Percentiles rank a stretch among this genome's conserved stretches.
phyloP scores from a whole-genome alignment of 1,140 invertebrate genomes.

The Meloidogyne hapla region DNA sequence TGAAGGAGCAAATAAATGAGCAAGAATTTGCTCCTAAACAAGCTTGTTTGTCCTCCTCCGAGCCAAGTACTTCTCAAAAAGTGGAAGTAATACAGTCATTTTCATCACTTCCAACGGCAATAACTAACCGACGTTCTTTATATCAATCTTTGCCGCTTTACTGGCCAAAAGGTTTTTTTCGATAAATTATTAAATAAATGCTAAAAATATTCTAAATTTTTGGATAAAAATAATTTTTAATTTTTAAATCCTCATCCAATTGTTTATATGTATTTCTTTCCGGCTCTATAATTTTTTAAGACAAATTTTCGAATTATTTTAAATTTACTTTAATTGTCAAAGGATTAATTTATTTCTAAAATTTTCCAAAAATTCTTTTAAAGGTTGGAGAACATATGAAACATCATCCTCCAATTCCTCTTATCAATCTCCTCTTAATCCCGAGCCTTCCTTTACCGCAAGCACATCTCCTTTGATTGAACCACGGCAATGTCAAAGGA shows the following conservation, averaged over 20 bases:
- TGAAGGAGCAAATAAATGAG: neutral
- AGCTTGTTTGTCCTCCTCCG: neutral
- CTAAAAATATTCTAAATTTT: too few relatives aligned
- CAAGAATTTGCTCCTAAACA: neutral
- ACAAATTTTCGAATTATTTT: too few relatives aligned
- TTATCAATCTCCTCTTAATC: neutral
- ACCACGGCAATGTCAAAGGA: neutral
- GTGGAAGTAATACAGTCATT: too few relatives aligned
- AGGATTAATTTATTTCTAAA: too few relatives aligned
- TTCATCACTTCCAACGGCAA: neutral
- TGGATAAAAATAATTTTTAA: too few relatives aligned
- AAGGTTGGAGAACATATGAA: neutral
- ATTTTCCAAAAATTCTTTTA: neutral
- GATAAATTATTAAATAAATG: too few relatives aligned
- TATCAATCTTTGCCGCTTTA: neutral
- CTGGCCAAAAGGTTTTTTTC: neutral
- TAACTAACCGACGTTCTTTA: neutral
- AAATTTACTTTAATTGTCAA: too few relatives aligned
- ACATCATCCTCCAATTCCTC: neutral
- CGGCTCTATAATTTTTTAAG: too few relatives aligned
- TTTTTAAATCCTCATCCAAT: too few relatives aligned
- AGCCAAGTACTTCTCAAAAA: neutral
- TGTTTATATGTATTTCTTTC: too few relatives aligned
- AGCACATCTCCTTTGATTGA: neutral
- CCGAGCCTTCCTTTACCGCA: neutral